phyloP scores from a whole-genome alignment of 2,888 invertebrate genomes.

The Megaustenia siamemsis region DNA sequence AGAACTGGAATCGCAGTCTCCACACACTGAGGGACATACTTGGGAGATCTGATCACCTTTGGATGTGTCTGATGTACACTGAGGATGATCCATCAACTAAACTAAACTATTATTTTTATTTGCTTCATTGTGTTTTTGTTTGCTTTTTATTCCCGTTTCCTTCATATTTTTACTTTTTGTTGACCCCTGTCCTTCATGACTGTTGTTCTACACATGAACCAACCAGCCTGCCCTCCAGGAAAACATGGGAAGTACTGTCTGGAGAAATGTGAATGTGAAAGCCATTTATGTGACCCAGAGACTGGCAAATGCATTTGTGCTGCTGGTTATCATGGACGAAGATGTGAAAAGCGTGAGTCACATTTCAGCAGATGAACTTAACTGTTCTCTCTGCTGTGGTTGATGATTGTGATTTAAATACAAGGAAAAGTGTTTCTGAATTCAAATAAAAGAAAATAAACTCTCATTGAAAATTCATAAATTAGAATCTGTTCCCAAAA shows the following conservation, averaged over 20 bases:
- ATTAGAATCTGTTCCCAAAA: too few species aligned
- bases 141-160: constrained; percentile 14
- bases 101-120: neutral
- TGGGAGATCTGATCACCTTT: neutral
- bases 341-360: constrained; percentile 79
- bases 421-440: too few species aligned
- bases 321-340: constrained; percentile 78
- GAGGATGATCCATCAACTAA: neutral
- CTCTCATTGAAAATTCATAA: too few species aligned
- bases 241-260: constrained; percentile 77
- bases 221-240: constrained; percentile 70
- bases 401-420: too few species aligned
- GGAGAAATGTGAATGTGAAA: constrained; percentile 72
- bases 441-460: too few species aligned
- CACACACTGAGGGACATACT: too few species aligned
- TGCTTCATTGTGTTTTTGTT: constrained; percentile 30
- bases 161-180: neutral
- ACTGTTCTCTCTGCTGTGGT: too few species aligned
- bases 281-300: constrained; percentile 75
- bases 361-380: neutral
- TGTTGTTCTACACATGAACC: constrained; percentile 29
- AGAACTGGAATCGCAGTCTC: too few species aligned
- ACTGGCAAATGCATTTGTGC: constrained; percentile 79
- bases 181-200: neutral
- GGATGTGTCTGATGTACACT: neutral